Evolutionary conservation across 2,888 invertebrate species (phyloP), one percentile per base, ranked within the genome.

Genomic region (Apodemia mormo): DNA sequence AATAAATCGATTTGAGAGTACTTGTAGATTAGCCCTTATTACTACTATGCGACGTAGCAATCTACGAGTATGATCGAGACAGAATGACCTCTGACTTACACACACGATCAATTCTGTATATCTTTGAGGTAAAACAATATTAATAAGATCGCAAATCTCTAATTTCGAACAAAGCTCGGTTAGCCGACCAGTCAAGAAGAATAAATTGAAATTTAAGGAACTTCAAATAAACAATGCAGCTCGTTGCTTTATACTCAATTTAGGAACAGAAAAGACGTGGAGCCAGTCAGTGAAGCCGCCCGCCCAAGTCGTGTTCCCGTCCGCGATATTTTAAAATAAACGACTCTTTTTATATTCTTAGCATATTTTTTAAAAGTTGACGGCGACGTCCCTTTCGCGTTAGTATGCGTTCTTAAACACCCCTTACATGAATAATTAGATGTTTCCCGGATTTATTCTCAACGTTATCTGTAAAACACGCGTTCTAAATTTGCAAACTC

Each of bases 401-500:
- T 92, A 92, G 91, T 90, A 89, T 88, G 85, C 84, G 80, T 85
- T 86, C 85, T 88, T 89, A 89, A 87, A 87, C 91, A 87, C 88
- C 92, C 92, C 89, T 85, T 87, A 92, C 92, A 89, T 92, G 92
- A 93, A 92, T 92, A 92, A 93, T 92, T 92, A 92, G 90, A 87
- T 91, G 90, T 90, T 90, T 88, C 83, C 83, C 78, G 84, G 85
- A 88, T 90, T 92, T 87, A 87, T 87, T 83, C 83, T 76, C 78
- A 80, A 74, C 81, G 86, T 90, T 92, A 92, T 92, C 93, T 86
- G 81, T 85, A 83, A 82, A 88, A 93, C 92, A 92, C 90, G 91
- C 86, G 88, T 87, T 90, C 90, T 85, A 89, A 89, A 92, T 89
- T 90, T 85, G 89, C 90, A 85, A 89, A 92, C 83, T 93, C 92